Conservation (phyloP, 2,888 invertebrate genomes). For the Sipha maydis region DNA sequence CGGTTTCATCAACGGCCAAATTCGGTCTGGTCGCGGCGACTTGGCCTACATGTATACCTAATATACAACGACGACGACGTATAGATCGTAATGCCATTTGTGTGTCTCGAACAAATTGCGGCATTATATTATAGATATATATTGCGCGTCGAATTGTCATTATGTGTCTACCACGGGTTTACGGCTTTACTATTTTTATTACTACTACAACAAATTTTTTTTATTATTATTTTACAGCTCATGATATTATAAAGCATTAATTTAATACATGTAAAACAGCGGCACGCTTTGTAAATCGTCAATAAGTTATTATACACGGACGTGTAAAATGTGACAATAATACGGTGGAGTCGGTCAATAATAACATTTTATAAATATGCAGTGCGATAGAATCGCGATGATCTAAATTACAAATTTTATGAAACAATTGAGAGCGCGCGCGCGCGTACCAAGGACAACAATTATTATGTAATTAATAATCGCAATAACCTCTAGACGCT, state of each 20-base stretch:
- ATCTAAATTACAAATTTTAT: neutral
- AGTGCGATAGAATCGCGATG: neutral
- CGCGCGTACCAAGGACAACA: neutral
- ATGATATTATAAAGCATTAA: neutral
- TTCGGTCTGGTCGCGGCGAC: conserved; percentile 12
- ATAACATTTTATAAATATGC: neutral
- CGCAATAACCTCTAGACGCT: neutral
- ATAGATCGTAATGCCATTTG: neutral
- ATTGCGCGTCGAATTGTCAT: neutral
- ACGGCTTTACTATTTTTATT: neutral
- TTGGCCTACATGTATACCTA: conserved; percentile 15
- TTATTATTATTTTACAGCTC: neutral
- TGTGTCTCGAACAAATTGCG: neutral
- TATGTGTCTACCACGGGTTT: neutral
- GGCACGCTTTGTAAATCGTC: neutral
- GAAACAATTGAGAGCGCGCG: neutral
- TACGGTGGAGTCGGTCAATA: no score
- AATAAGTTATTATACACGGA: neutral
- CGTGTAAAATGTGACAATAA: neutral
- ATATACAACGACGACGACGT: neutral
- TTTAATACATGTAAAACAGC: neutral
- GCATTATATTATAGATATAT: neutral
- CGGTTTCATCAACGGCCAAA: conserved; percentile 31
- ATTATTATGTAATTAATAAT: neutral
- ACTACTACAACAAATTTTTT: neutral